Percentiles rank a stretch among this genome's conserved stretches.
These are phyloP conservation scores for Gari tellinella DNA, from an alignment of 2,888 invertebrate species.

Conservation along the genomic window DNA sequence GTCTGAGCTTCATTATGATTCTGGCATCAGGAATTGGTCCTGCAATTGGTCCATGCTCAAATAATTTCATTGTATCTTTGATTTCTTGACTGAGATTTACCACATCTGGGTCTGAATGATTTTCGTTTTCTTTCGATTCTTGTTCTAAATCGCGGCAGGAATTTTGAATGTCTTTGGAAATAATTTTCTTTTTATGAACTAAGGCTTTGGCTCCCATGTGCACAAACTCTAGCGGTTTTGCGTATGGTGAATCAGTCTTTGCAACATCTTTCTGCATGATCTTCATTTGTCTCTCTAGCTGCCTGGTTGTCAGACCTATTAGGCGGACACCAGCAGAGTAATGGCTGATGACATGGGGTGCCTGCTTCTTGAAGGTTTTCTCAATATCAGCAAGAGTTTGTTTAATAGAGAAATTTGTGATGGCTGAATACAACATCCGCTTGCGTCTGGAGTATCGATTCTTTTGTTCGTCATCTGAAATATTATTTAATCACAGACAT, in stretches of 20 bases:
- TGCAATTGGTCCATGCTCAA: constrained; percentile 50
- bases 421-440: constrained; percentile 71
- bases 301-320: constrained; percentile 72
- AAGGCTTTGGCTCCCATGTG: constrained; percentile 40
- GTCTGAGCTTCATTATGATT: constrained; percentile 41
- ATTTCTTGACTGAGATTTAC: constrained; percentile 45
- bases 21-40: constrained; percentile 57
- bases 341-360: constrained; percentile 71
- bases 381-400: constrained; percentile 65
- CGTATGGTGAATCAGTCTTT: constrained; percentile 73
- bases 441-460: constrained; percentile 59
- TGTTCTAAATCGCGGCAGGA: constrained; percentile 8
- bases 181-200: constrained; percentile 19
- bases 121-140: background rate
- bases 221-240: constrained; percentile 71
- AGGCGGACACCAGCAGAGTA: constrained; percentile 76
- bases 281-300: constrained; percentile 66
- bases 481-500: background rate
- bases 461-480: constrained; percentile 36
- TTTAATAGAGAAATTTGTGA: constrained; percentile 69
- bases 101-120: constrained; percentile 9
- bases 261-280: constrained; percentile 65
- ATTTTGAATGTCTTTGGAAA: background rate
- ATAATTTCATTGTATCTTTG: constrained; percentile 50
- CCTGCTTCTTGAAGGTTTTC: constrained; percentile 54